phyloP scores from a whole-genome alignment of 2,888 invertebrate species.

The Erebia ligea region DNA sequence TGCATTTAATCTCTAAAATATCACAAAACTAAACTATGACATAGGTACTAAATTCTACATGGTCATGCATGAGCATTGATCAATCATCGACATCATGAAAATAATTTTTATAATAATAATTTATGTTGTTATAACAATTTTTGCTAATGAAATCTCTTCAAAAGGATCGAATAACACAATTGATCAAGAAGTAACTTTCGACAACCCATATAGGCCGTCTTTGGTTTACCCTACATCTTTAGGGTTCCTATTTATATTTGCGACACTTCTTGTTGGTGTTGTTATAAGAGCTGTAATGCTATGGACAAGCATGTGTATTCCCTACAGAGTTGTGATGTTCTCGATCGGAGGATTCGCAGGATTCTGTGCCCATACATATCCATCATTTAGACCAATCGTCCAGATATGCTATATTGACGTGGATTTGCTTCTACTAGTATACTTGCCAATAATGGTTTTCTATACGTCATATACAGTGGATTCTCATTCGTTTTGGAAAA shows the following conservation, averaged over 20 bases:
- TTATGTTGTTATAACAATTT: slow-evolving; percentile 22
- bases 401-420: slow-evolving; percentile 65
- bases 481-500: slow-evolving; percentile 70
- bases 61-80: slow-evolving; percentile 50
- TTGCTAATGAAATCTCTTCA: slow-evolving; percentile 9
- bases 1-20: not conserved
- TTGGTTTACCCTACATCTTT: slow-evolving; percentile 61
- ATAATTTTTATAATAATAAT: slow-evolving; percentile 30
- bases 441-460: slow-evolving; percentile 67
- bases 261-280: slow-evolving; percentile 62
- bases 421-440: slow-evolving; percentile 58
- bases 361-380: slow-evolving; percentile 61
- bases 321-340: slow-evolving; percentile 73
- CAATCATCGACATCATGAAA: slow-evolving; percentile 39
- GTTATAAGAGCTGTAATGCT: slow-evolving; percentile 64
- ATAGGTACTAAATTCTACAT: slow-evolving; percentile 41
- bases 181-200: slow-evolving; percentile 25
- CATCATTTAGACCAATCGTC: slow-evolving; percentile 62
- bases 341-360: slow-evolving; percentile 65
- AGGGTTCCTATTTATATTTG: slow-evolving; percentile 63
- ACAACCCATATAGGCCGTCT: slow-evolving; percentile 48
- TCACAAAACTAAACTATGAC: not conserved
- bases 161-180: slow-evolving; percentile 18
- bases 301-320: slow-evolving; percentile 60
- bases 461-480: slow-evolving; percentile 71